phyloP scores from a whole-genome alignment of 2,888 invertebrate genomes.

The Anthophora plumipes region DNA sequence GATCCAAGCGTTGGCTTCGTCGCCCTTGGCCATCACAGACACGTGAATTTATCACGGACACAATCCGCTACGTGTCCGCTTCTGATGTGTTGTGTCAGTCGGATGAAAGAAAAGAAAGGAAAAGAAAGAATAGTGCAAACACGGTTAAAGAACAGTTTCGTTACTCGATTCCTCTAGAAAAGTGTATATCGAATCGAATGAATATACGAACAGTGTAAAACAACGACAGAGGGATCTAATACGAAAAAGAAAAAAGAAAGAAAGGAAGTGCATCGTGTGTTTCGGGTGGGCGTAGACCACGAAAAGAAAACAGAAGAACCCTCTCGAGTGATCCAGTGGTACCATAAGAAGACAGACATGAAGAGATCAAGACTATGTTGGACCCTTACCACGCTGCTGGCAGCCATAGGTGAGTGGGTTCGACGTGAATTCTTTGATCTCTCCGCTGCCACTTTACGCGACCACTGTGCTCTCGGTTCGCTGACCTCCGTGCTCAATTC shows the following conservation, averaged over 20 bases:
- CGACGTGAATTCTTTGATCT: constrained; percentile 4
- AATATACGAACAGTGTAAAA: not conserved
- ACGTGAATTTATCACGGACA: constrained; percentile 15
- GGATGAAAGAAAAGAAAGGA: too few relatives aligned
- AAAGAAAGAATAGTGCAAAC: too few relatives aligned
- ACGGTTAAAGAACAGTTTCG: too few relatives aligned
- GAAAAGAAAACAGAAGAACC: not conserved
- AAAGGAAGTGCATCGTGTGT: constrained; percentile 11
- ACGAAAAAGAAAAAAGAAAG: not conserved
- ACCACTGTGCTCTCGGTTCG: constrained; percentile 10
- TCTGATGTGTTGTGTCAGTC: too few relatives aligned
- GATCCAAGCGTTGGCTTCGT: constrained; percentile 11
- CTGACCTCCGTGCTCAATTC: not conserved
- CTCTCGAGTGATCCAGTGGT: not conserved
- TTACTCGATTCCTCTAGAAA: too few relatives aligned
- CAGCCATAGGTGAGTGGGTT: constrained; percentile 58
- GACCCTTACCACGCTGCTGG: constrained; percentile 54
- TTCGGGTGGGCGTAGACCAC: constrained; percentile 11
- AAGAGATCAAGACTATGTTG: constrained; percentile 30
- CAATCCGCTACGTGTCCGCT: too few relatives aligned
- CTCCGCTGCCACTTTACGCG: not conserved
- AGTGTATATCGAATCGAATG: not conserved
- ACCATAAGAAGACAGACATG: constrained; percentile 6
- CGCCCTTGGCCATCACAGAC: not conserved
- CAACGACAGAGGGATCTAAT: not conserved